phyloP scores from a whole-genome alignment of 2,797 vertebrate genomes.

The Epinephelus awoara region DNA sequence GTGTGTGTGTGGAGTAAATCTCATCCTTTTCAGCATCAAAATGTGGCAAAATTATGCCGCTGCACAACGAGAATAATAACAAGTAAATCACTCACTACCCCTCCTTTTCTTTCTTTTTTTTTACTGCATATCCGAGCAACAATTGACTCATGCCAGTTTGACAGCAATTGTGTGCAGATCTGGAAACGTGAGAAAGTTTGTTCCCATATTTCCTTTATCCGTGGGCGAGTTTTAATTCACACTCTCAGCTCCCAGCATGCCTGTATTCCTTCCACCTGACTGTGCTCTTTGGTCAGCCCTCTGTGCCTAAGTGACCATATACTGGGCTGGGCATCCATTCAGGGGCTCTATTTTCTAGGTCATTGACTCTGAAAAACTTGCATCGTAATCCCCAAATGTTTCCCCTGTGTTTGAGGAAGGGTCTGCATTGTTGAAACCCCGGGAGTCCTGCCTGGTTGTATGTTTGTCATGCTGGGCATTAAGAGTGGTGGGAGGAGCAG shows the following conservation, averaged over 20 bases:
- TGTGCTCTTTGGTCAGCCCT: conserved; percentile 81
- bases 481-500: conserved; percentile 81
- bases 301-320: conserved; percentile 65
- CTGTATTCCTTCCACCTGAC: conserved; percentile 86
- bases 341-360: conserved; percentile 88
- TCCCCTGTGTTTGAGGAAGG: conserved; percentile 85
- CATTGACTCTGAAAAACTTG: conserved; percentile 88
- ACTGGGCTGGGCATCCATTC: conserved; percentile 85
- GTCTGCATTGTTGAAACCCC: conserved; percentile 79
- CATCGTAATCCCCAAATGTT: conserved; percentile 89
- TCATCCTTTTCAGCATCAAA: conserved; percentile 47
- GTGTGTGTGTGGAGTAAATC: conserved; percentile 33
- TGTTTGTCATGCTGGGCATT: conserved; percentile 87
- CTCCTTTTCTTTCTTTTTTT: conserved; percentile 25
- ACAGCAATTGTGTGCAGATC: conserved; percentile 79
- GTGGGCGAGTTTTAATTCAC: conserved; percentile 82
- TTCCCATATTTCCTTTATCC: conserved; percentile 61
- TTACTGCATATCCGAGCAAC: conserved; percentile 68
- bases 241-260: conserved; percentile 79
- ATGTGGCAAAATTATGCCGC: conserved; percentile 62
- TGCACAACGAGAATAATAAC: conserved; percentile 62
- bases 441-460: conserved; percentile 78
- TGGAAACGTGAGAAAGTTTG: conserved; percentile 86
- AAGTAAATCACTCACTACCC: conserved; percentile 79
- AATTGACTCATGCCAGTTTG: conserved; percentile 74